phyloP scores from a whole-genome alignment of 1,140 invertebrate genomes.

The Microplitis mediator region DNA sequence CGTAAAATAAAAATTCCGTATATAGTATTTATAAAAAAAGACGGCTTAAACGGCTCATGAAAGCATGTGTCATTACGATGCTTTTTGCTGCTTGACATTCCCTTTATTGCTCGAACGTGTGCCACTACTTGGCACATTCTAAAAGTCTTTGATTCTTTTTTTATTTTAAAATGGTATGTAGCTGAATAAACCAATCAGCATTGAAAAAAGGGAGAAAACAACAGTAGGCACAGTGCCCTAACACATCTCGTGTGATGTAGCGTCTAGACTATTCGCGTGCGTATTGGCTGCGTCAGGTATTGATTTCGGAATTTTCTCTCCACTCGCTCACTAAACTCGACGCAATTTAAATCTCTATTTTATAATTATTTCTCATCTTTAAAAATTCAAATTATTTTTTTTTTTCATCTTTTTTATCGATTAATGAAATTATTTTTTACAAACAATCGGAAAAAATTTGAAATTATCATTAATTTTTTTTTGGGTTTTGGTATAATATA shows the following conservation, averaged over 20 bases:
- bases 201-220: not conserved
- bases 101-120: not conserved
- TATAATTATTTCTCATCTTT: not conserved
- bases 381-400: too few species aligned
- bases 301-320: slow-evolving; percentile 5
- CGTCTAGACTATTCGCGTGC: not conserved
- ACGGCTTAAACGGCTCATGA: not conserved
- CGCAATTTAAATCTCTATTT: not conserved
- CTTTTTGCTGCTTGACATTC: not conserved
- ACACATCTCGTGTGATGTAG: not conserved
- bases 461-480: not conserved
- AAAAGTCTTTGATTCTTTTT: not conserved
- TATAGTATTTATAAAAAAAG: too few species aligned
- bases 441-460: too few species aligned
- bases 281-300: slow-evolving; percentile 13
- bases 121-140: not conserved
- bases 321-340: not conserved
- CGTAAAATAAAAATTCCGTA: too few species aligned
- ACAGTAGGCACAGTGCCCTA: not conserved
- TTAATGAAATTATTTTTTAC: too few species aligned
- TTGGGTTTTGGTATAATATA: not conserved
- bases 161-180: not conserved
- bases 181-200: not conserved
- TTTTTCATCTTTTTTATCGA: too few species aligned
- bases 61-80: not conserved